Evolutionary conservation across 2,797 vertebrate species (phyloP), one percentile per base, ranked within the genome.

Genomic region (Crypturellus tataupa): DNA sequence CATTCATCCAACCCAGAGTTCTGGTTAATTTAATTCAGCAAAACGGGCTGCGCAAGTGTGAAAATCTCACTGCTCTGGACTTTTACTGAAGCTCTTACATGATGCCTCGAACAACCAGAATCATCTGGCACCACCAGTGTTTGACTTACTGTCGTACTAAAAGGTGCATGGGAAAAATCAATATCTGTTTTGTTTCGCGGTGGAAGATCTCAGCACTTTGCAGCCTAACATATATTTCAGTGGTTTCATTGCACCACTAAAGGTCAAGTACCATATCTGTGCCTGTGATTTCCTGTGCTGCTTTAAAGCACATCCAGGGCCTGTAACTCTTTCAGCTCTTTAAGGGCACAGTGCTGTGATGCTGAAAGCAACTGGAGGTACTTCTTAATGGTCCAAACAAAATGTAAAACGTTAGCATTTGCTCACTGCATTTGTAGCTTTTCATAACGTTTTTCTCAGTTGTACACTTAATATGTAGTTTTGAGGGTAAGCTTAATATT

Each of bases 171-270:
- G 78, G 78, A 80, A 96, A 97, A 97, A 96, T 97, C 95, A 93
- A 86, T 96, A 92, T 72, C 63, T 94, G 87, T 94, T 97, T 96
- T 96, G 94, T 96, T 97, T 95, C 87, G 92, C 47, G 3, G 73
- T 89, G 78, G 87, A 97, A 85, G 81, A 79, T 90, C 82, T 95
- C 83, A 87, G 85, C 53, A 82, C 96, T 85, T 94, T 93, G 80
- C 85, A 93, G 92, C 84, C 94, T 87, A 80, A 97, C 94, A 95
- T 87, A 91, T 75, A 91, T 94, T 95, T 96, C 75, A 93, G 80
- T 87, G 69, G 78, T 90, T 81, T 96, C 80, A 73, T 81, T 94
- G 92, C 80, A 73, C 87, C 78, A 75, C 85, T 95, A 93, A 96
- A 96, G 95, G 93, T 95, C 89, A 97, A 92, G 76, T 65, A 60